phyloP scores from a whole-genome alignment of 1,140 invertebrate genomes.

The Triops longicaudatus region DNA sequence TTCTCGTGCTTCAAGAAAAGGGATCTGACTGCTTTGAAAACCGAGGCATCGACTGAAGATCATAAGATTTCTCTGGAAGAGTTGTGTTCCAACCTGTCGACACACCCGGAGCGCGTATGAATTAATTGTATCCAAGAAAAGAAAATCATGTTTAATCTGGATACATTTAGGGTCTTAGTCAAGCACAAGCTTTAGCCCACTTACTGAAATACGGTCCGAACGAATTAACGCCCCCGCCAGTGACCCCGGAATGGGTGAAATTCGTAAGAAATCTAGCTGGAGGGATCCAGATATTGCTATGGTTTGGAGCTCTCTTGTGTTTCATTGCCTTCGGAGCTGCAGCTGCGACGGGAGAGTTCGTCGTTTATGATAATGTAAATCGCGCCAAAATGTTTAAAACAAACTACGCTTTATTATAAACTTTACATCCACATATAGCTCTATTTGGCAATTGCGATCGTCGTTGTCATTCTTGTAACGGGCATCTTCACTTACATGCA shows the following conservation, averaged over 20 bases:
- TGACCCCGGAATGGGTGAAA: constrained; percentile 23
- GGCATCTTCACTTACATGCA: constrained; percentile 23
- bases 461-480: constrained; percentile 19
- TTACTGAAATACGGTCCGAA: constrained; percentile 21
- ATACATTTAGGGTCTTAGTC: constrained; percentile 5
- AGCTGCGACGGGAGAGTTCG: background rate
- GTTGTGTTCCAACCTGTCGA: background rate
- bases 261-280: constrained; percentile 22
- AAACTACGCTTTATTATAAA: background rate
- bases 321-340: constrained; percentile 19
- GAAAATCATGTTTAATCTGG: background rate
- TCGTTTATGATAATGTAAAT: constrained; percentile 20
- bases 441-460: constrained; percentile 23
- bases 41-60: constrained; percentile 2
- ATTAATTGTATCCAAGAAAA: background rate
- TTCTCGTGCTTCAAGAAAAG: background rate
- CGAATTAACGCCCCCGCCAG: constrained; percentile 18
- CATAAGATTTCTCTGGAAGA: constrained; percentile 16
- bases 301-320: constrained; percentile 18
- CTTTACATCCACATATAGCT: background rate
- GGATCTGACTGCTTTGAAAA: constrained; percentile 3
- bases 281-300: constrained; percentile 18
- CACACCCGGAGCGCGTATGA: background rate
- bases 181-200: background rate
- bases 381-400: background rate